phyloP scores from a whole-genome alignment of 2,888 invertebrate genomes.

The Therioaphis trifolii region DNA sequence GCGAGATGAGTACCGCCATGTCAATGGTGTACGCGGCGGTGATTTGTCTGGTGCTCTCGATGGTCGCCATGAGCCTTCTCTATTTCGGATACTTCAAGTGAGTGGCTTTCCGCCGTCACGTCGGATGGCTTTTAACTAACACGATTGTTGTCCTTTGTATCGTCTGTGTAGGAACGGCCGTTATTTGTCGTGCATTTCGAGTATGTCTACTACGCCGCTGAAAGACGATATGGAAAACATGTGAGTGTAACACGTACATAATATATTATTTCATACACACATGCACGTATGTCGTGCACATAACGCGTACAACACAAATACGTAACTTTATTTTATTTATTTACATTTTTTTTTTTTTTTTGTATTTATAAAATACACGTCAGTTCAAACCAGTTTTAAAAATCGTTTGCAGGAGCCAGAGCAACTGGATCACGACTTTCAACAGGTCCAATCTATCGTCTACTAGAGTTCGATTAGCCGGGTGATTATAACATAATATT shows the following conservation, averaged over 20 bases:
- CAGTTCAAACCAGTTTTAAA: conserved; percentile 42
- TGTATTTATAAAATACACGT: neutral
- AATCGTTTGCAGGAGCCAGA: conserved; percentile 49
- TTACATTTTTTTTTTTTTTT: neutral
- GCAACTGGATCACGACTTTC: conserved; percentile 59
- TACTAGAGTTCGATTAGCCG: conserved; percentile 15
- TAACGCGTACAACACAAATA: neutral
- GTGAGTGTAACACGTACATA: conserved; percentile 25
- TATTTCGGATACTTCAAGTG: conserved; percentile 54
- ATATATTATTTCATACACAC: neutral
- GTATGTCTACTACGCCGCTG: conserved; percentile 44
- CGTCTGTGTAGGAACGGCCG: conserved; percentile 33
- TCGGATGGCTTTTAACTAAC: no score
- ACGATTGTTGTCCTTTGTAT: neutral
- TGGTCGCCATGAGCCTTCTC: conserved; percentile 33
- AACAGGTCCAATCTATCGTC: conserved; percentile 46
- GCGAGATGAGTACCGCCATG: neutral
- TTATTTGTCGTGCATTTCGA: conserved; percentile 47
- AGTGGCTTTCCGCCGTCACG: neutral
- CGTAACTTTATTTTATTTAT: neutral
- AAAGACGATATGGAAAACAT: conserved; percentile 61
- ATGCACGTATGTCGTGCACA: neutral
- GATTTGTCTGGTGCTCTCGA: conserved; percentile 21
- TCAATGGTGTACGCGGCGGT: conserved; percentile 17
- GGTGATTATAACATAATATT: conserved; percentile 50